Base-by-base conservation (phyloP, 64 coral and sea anemone species). In the Dendronephthya gigantea region DNA sequence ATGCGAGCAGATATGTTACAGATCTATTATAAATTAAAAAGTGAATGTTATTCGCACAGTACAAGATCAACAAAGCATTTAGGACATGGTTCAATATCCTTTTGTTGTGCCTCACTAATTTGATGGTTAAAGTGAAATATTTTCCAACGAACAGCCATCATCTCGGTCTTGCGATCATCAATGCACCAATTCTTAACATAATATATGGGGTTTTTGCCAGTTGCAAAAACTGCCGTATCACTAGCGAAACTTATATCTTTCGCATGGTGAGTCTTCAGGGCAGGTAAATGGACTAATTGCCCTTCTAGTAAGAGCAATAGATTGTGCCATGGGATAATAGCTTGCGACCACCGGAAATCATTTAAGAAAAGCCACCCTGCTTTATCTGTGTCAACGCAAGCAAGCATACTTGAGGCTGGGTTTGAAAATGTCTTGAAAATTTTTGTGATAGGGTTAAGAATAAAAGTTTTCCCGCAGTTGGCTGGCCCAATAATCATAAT, bases 401-500 rank as follows among this genome's bases (percentile, higher is more conserved):
- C 48, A 0, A 50, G 17, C 8, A 8, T 50, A 8, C 9, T 58
- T 2, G 51, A 9, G 2, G 51, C 51, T 15, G 51, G 51, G 23
- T 58, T 58, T 2, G 15, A 22, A 58, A 58, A 58, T 22, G 23
- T 22, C 9, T n/a, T 9, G 23, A 22, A 58, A 9, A 58, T 58
- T 22, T 15, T 58, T 8, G 8, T 50, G 51, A 58, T 9, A 22
- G 6, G 51, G 23, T 58, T 58, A 9, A 15, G 51, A 2, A 58
- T 15, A 15, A 58, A 58, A 4, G 47, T 85, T 34, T 85, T 59
- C 17, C 47, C 22, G 28, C 22, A 27, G 76, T 86, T 85, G 9
- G 89, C 83, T 1, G 89, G 62, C 1, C 83, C 41, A 49, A 35
- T n/a, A 16, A 85, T 49, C 35, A 90, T 76, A 14, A 90, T 28